Evolutionary conservation across 1,140 invertebrate species (phyloP).

Genomic region (honey bee (Apis mellifera)): DNA sequence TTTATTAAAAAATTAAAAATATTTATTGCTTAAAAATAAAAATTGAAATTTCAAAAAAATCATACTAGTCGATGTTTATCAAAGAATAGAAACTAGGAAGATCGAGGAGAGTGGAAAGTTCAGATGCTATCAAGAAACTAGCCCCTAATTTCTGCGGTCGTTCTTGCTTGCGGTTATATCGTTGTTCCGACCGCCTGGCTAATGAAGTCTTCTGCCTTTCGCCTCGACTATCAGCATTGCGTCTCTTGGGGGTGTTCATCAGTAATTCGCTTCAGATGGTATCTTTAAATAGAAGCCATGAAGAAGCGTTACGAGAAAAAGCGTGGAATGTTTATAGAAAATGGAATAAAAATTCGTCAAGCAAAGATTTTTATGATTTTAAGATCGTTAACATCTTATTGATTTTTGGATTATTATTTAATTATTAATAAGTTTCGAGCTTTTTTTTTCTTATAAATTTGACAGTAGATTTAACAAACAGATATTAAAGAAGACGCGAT

Average conservation of each 20-base stretch:
- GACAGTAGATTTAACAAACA: neutral
- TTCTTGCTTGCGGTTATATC: conserved; percentile 42
- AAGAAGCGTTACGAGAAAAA: conserved; percentile 31
- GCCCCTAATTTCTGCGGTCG: conserved; percentile 59
- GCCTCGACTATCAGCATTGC: conserved; percentile 49
- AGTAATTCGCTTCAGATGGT: conserved; percentile 60
- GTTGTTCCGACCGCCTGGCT: conserved; percentile 51
- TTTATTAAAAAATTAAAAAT: neutral
- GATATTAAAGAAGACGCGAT: neutral
- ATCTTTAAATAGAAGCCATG: conserved; percentile 61
- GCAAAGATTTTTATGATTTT: neutral
- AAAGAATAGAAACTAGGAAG: neutral
- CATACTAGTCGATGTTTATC: neutral
- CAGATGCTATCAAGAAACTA: conserved; percentile 43
- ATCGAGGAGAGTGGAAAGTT: conserved; percentile 12
- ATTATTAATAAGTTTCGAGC: neutral
- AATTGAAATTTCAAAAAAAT: neutral
- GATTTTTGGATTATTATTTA: neutral
- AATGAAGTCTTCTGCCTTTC: conserved; percentile 59
- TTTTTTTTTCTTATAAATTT: neutral
- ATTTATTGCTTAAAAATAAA: neutral
- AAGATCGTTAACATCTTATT: neutral
- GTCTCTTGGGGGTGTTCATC: conserved; percentile 50
- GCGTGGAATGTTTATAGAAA: neutral
- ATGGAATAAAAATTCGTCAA: neutral